Conservation (phyloP, 1,140 invertebrate genomes). For the Radopholus similis region DNA sequence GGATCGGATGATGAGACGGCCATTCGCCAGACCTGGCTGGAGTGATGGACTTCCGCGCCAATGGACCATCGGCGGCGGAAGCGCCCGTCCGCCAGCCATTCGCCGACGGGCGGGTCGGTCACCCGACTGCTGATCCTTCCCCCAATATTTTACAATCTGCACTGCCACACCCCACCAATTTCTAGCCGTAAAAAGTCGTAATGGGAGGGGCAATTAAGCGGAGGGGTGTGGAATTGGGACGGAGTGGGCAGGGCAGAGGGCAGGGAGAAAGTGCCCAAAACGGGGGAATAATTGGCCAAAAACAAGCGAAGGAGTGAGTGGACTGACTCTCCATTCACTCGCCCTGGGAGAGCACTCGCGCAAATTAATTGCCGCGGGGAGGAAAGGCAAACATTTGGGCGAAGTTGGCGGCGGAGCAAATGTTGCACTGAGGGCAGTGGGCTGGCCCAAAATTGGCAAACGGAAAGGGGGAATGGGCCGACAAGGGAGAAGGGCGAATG, state of each 20-base stretch:
- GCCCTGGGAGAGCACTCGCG: not conserved
- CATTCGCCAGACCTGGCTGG: not conserved
- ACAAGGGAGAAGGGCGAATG: not conserved
- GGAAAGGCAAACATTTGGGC: constrained; percentile 1
- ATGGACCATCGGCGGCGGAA: not conserved
- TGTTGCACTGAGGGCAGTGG: not conserved
- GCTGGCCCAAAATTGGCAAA: not conserved
- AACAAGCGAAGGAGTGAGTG: not conserved
- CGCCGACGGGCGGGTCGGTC: not conserved
- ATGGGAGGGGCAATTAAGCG: not conserved
- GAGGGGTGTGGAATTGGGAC: too few relatives aligned
- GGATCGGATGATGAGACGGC: not conserved
- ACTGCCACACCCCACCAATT: not conserved
- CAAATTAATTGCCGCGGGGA: not conserved
- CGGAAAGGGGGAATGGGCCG: not conserved
- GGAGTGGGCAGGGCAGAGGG: not conserved
- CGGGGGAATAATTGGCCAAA: constrained; percentile 7
- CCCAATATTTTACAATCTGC: not conserved
- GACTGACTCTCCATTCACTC: not conserved
- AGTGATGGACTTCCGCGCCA: not conserved
- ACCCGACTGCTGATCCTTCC: too few relatives aligned
- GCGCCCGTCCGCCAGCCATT: not conserved
- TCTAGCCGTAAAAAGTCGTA: not conserved
- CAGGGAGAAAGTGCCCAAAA: not conserved
- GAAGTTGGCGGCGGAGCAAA: not conserved